Conservation (phyloP, 2,888 invertebrate species). For the Scotopteryx bipunctaria region DNA sequence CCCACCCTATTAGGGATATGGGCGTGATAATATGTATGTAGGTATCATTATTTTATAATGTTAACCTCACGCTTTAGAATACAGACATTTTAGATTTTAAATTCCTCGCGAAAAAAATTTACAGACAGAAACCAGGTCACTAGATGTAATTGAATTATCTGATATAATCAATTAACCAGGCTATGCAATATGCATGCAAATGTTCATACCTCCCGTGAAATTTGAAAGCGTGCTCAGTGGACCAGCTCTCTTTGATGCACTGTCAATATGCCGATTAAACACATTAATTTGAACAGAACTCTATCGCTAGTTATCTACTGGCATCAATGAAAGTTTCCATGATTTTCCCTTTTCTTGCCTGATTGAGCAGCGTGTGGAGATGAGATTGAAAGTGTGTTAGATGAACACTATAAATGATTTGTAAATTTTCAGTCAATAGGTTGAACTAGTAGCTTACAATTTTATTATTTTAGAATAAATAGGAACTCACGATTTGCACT, state of each 20-base stretch:
- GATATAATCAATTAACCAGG: not conserved
- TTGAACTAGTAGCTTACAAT: no score
- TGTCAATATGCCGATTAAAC: conserved; percentile 53
- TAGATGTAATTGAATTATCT: not conserved
- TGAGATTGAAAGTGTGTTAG: not conserved
- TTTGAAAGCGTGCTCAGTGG: conserved; percentile 67
- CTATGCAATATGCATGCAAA: conserved; percentile 71
- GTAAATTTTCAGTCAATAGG: no score
- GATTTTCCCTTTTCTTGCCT: conserved; percentile 28
- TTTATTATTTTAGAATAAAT: no score
- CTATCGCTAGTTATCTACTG: conserved; percentile 26
- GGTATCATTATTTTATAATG: no score
- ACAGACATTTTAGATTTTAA: no score
- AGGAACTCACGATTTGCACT: not conserved
- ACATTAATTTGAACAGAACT: conserved; percentile 35
- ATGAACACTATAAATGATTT: no score
- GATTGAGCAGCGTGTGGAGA: conserved; percentile 18
- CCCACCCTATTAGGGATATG: no score
- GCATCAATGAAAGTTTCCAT: conserved; percentile 29
- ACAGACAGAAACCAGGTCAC: no score
- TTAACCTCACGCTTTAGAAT: no score
- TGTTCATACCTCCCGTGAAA: conserved; percentile 73
- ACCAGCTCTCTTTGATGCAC: conserved; percentile 51
- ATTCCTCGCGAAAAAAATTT: no score
- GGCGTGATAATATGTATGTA: no score